Percentiles rank a stretch among this genome's conserved stretches.
Evolutionary conservation across 2,888 invertebrate genomes (phyloP).

Genomic region (Nomada flava): DNA sequence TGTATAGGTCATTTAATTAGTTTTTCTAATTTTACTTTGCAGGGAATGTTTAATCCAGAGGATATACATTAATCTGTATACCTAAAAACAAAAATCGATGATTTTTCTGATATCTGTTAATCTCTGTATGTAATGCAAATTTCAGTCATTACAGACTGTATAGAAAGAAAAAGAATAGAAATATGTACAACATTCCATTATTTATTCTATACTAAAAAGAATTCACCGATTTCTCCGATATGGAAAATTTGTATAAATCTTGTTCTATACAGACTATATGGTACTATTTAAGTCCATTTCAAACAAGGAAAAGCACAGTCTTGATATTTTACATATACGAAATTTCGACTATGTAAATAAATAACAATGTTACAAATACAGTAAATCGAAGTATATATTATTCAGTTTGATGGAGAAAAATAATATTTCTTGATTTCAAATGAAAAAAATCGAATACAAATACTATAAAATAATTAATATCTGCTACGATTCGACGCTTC

Average conservation of each 20-base stretch:
- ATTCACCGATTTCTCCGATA: slow-evolving; percentile 3
- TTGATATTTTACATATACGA: not conserved
- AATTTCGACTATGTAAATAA: slow-evolving; percentile 34
- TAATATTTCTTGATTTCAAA: too few species aligned
- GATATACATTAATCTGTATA: slow-evolving; percentile 86
- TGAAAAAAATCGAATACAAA: too few species aligned
- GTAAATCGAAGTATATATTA: not conserved
- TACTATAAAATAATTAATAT: too few species aligned
- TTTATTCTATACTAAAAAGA: slow-evolving; percentile 33
- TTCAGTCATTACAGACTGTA: slow-evolving; percentile 20
- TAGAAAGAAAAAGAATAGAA: slow-evolving; percentile 32
- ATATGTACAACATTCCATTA: slow-evolving; percentile 43
- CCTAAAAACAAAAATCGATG: slow-evolving; percentile 28
- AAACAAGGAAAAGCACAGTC: not conserved
- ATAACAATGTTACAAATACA: slow-evolving; percentile 17
- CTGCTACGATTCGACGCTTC: too few species aligned
- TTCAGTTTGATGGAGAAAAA: not conserved
- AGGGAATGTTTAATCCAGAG: slow-evolving; percentile 96
- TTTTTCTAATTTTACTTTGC: slow-evolving; percentile 82
- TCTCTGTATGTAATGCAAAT: slow-evolving; percentile 31
- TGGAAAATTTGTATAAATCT: slow-evolving; percentile 11
- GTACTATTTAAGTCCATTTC: slow-evolving; percentile 12
- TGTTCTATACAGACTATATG: slow-evolving; percentile 1
- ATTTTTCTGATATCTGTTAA: slow-evolving; percentile 38
- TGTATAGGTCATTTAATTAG: slow-evolving; percentile 10